Evolutionary conservation across 2,797 vertebrate species (phyloP).

Genomic region (Chelon auratus): DNA sequence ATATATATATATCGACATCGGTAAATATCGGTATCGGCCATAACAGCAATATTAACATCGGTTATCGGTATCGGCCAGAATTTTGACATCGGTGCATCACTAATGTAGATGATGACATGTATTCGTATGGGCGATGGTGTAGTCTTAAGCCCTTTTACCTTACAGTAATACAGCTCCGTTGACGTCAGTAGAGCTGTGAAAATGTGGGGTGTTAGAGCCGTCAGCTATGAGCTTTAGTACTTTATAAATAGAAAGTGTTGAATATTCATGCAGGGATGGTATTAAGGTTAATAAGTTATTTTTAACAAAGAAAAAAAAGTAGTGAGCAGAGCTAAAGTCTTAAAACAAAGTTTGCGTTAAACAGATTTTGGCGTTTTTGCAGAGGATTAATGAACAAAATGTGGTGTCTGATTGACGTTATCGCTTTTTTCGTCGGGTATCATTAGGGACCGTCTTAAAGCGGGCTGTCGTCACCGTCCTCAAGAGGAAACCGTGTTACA

Average conservation of each 20-base stretch:
- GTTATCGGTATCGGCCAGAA: no score
- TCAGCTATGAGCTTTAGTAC: conserved; percentile 19
- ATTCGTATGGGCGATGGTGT: conserved; percentile 46
- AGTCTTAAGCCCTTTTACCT: conserved; percentile 28
- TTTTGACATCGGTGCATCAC: no score
- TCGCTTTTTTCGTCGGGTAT: conserved; percentile 4
- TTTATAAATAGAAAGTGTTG: conserved; percentile 38
- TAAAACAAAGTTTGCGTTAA: background rate
- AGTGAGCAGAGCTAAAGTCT: background rate
- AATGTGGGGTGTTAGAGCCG: conserved; percentile 10
- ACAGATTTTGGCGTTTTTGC: background rate
- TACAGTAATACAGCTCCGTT: conserved; percentile 9
- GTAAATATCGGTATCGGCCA: no score
- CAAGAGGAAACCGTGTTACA: conserved; percentile 5
- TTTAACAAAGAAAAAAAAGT: background rate
- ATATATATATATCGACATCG: no score
- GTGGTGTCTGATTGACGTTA: conserved; percentile 5
- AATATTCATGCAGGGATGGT: conserved; percentile 35
- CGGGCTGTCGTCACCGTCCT: background rate
- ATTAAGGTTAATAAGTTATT: conserved; percentile 41
- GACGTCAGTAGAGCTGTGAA: conserved; percentile 6
- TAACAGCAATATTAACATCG: no score
- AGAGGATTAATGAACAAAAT: conserved; percentile 12
- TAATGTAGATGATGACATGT: conserved; percentile 58
- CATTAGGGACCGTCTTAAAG: conserved; percentile 2